Base-by-base conservation (phyloP, 2,797 vertebrate species). In the Fundulus diaphanus region DNA sequence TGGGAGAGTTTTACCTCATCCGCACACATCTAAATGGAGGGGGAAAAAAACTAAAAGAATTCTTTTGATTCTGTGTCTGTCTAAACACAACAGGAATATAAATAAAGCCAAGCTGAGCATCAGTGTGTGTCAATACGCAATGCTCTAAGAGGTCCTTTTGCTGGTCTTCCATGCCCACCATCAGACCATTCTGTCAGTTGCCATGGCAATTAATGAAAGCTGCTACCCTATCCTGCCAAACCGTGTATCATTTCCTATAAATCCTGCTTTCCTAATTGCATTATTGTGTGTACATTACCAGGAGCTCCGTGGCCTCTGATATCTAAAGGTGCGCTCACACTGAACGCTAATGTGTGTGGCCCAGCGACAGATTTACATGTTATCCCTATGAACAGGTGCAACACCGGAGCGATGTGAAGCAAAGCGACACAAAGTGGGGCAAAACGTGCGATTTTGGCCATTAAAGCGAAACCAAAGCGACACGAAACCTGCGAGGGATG, bases 251-350 rank as follows among this genome's bases (percentile, higher is more conserved):
- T 7, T 22, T 48, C 27, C 1, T 31, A 57, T 75, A 84, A 82
- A 85, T 86, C 56, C 54, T 68, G 83, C 35, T 78, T 73, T 54
- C 5, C 48, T 85, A 68, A 77, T 72, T 37, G 67, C 57, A 72
- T 85, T 69, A 61, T 37, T 0, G 20, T 63, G 22, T 56, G 49
- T 5, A 52, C 48, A 76, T 20, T 31, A 70, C 61, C 35, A 4
- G 35, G 20, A 27, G 33, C 40, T 33, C 48, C 35, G 35, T 16
- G 16, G 11, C 44, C 49, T 65, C 8, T 74, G 56, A 73, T 11
- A 73, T 24, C 0, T 66, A n/a, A n/a, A n/a, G n/a, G n/a, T n/a
- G n/a, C n/a, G n/a, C n/a, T n/a, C n/a, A n/a, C n/a, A n/a, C n/a
- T n/a, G n/a, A n/a, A n/a, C n/a, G n/a, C n/a, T n/a, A n/a, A n/a